Percentiles rank a stretch among this genome's conserved stretches.
These are phyloP conservation scores for Myiozetetes cayanensis DNA, from an alignment of 2,113 vertebrate species.

Conservation along the genomic window DNA sequence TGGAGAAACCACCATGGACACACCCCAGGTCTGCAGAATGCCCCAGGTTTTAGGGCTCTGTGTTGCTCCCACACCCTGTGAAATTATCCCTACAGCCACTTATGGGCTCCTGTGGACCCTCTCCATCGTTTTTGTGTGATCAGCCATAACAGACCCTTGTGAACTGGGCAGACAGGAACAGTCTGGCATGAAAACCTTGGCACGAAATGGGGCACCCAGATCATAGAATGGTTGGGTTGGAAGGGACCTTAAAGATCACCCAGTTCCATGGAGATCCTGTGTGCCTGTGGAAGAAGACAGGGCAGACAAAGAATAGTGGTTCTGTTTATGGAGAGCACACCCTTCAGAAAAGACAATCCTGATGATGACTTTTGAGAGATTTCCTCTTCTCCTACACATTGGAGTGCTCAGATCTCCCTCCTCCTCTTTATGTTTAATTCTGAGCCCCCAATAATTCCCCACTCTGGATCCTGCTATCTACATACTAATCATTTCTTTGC, in stretches of 20 bases:
- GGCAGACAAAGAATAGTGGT: not conserved
- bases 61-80: not conserved
- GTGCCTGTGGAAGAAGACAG: not conserved
- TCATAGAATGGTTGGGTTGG: not conserved
- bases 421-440: not conserved
- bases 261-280: not conserved
- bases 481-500: conserved; percentile 21
- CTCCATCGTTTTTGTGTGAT: not conserved
- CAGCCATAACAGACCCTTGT: not conserved
- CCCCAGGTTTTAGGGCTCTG: not conserved
- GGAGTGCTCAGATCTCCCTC: not conserved
- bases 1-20: not conserved
- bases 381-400: not conserved
- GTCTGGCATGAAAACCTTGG: not conserved
- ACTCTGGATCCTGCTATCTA: not conserved
- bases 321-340: not conserved
- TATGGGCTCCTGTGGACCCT: not conserved
- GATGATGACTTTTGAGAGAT: not conserved
- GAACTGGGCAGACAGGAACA: not conserved
- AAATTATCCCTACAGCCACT: not conserved
- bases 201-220: not conserved
- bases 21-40: not conserved
- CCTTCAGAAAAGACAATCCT: not conserved
- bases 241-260: not conserved
- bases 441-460: not conserved